Evolutionary conservation across 2,113 vertebrate genomes (phyloP).

Genomic region (Seriola quinqueradiata): DNA sequence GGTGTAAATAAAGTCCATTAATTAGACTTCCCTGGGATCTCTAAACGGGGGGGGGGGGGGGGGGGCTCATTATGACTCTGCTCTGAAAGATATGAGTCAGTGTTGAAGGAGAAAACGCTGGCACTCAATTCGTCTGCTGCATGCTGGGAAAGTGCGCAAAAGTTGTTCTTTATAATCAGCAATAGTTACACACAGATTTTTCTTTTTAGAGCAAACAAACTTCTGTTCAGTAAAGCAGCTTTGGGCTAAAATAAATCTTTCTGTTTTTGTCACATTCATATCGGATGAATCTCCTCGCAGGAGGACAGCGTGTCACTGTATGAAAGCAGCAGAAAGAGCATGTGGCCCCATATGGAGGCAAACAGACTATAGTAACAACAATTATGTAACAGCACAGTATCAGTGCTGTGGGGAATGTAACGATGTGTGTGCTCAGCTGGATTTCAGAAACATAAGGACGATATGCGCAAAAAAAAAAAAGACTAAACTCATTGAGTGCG

Average conservation of each 20-base stretch:
- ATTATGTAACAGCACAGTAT: too few relatives aligned
- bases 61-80: neutral
- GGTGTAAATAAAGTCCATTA: slow-evolving; percentile 35
- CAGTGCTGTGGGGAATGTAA: neutral
- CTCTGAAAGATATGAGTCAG: neutral
- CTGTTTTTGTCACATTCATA: neutral
- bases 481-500: too few relatives aligned
- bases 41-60: neutral
- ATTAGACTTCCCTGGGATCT: slow-evolving; percentile 26
- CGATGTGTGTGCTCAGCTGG: neutral
- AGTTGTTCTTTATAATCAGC: neutral
- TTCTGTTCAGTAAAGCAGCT: neutral
- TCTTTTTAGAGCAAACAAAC: too few relatives aligned
- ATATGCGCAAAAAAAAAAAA: too few relatives aligned
- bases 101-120: slow-evolving; percentile 17
- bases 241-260: too few relatives aligned
- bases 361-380: neutral
- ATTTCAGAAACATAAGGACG: neutral
- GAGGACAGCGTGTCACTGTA: too few relatives aligned
- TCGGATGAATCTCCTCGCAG: neutral
- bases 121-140: neutral
- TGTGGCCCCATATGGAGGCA: neutral
- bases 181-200: too few relatives aligned
- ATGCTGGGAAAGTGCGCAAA: slow-evolving; percentile 4
- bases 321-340: too few relatives aligned